phyloP scores from a whole-genome alignment of 2,888 invertebrate species.

The Cotesia congregata region DNA sequence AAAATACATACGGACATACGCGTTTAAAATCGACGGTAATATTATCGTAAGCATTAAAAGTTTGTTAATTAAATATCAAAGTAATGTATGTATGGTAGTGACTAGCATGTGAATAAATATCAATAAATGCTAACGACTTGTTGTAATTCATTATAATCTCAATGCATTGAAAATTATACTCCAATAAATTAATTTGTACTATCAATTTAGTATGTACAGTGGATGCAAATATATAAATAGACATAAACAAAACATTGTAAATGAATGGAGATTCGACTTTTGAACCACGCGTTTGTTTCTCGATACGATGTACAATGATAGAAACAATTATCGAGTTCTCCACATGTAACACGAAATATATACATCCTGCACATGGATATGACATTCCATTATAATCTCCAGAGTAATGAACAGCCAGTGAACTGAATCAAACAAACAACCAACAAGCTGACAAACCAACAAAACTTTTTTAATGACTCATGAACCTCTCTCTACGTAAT shows the following conservation, averaged over 20 bases:
- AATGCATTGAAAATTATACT: neutral
- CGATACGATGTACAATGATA: neutral
- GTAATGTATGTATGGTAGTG: neutral
- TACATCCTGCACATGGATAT: neutral
- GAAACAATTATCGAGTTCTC: neutral
- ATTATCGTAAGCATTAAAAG: neutral
- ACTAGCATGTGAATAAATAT: neutral
- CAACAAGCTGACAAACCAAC: neutral
- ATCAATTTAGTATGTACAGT: neutral
- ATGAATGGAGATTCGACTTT: neutral
- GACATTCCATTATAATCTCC: neutral
- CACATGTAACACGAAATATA: neutral
- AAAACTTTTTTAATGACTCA: neutral
- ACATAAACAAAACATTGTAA: neutral
- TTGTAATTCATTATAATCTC: neutral
- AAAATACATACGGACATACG: neutral
- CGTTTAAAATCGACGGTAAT: neutral
- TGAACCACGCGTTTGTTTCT: neutral
- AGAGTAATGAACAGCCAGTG: neutral
- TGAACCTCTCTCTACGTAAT: neutral
- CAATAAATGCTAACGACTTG: neutral
- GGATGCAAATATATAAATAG: neutral
- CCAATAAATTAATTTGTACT: neutral
- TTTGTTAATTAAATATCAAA: neutral
- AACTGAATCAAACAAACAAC: neutral